Percentiles rank a stretch among this genome's conserved stretches.
Evolutionary conservation across 92 coral and sea anemone genomes (phyloP).

Genomic region (Plumapathes pennacea): DNA sequence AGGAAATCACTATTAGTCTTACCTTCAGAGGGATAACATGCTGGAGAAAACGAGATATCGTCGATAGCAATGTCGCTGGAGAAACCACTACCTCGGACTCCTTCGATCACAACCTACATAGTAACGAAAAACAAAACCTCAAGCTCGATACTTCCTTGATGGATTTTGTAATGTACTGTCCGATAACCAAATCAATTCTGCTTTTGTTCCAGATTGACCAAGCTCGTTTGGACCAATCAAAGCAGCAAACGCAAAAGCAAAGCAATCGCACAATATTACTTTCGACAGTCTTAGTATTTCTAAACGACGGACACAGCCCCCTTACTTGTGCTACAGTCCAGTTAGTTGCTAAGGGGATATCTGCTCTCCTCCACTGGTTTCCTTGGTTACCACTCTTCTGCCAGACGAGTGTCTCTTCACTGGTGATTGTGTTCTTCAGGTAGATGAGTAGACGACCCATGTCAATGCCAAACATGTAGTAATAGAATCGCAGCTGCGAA

Average conservation of each 20-base stretch:
- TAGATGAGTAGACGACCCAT: conserved; percentile 34
- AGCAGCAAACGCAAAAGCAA: too few relatives aligned
- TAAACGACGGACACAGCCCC: not conserved
- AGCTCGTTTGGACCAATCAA: too few relatives aligned
- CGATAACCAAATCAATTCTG: too few relatives aligned
- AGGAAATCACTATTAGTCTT: too few relatives aligned
- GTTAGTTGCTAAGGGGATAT: conserved; percentile 40
- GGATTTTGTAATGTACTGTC: too few relatives aligned
- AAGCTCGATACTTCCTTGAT: too few relatives aligned
- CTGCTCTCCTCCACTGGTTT: conserved; percentile 51
- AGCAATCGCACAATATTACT: too few relatives aligned
- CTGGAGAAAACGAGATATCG: conserved; percentile 62
- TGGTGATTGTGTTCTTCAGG: conserved; percentile 52
- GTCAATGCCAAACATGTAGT: conserved; percentile 42
- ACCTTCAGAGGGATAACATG: conserved; percentile 65
- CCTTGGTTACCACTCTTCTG: conserved; percentile 48
- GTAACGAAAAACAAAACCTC: too few relatives aligned
- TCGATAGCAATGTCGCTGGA: conserved; percentile 57
- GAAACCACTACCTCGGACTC: conserved; percentile 23
- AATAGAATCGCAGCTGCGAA: conserved; percentile 54
- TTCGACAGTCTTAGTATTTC: too few relatives aligned
- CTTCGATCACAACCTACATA: conserved; percentile 58
- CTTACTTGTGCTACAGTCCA: conserved; percentile 64
- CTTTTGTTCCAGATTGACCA: too few relatives aligned
- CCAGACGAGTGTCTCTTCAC: conserved; percentile 29